Evolutionary conservation across 2,888 invertebrate species (phyloP).

Genomic region (Coelogynopora nodosa): DNA sequence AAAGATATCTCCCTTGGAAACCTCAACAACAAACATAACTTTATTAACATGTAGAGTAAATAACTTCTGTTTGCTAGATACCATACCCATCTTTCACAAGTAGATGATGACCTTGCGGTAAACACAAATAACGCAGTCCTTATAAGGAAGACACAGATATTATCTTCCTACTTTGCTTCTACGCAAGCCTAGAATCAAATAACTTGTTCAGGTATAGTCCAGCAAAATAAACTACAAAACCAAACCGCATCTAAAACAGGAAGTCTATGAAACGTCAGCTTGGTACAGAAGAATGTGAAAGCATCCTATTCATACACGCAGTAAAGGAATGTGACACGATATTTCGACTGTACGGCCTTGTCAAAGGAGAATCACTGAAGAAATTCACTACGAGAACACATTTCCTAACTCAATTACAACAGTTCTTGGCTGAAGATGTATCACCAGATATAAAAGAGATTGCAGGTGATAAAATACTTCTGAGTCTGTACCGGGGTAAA

Average conservation of each 20-base stretch:
- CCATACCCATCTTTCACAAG: too few species aligned
- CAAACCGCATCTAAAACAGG: constrained; percentile 48
- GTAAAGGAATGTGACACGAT: constrained; percentile 50
- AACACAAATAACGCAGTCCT: constrained; percentile 46
- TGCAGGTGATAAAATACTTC: constrained; percentile 13
- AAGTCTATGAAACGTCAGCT: constrained; percentile 40
- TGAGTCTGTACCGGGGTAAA: constrained; percentile 17
- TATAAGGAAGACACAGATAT: constrained; percentile 47
- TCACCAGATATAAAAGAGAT: background rate
- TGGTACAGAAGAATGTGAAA: constrained; percentile 44
- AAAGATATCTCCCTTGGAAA: constrained; percentile 51
- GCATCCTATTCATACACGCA: constrained; percentile 48
- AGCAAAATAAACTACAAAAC: constrained; percentile 30
- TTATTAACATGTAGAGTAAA: constrained; percentile 48
- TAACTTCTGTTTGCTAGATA: too few species aligned
- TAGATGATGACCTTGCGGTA: constrained; percentile 51
- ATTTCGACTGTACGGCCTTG: constrained; percentile 48
- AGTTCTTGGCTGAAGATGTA: background rate
- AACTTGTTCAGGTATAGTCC: constrained; percentile 3
- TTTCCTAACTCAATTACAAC: background rate
- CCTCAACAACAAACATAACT: constrained; percentile 50
- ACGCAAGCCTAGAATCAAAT: background rate
- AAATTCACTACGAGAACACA: constrained; percentile 35
- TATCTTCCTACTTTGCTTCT: background rate
- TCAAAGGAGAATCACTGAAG: constrained; percentile 40